Conservation (phyloP, 2,113 vertebrate genomes). For the Erythrocercus mccallii region DNA sequence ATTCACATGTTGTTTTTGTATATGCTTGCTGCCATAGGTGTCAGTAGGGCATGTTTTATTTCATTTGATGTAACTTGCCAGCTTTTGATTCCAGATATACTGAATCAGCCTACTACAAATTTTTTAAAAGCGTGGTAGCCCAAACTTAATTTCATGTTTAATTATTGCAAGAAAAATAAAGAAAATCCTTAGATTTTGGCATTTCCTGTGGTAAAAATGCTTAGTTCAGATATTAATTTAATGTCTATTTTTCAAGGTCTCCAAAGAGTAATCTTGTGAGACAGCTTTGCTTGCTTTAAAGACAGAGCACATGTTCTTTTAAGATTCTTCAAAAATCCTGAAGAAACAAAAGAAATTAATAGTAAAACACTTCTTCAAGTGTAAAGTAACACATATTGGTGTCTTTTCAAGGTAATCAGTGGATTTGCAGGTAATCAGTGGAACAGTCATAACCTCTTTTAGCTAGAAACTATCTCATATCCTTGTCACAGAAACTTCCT, state of each 20-base stretch:
- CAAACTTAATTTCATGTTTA: neutral
- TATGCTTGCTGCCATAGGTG: neutral
- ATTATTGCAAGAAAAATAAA: neutral
- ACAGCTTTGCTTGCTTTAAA: neutral
- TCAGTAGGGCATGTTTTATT: neutral
- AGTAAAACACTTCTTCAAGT: neutral
- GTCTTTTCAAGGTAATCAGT: neutral
- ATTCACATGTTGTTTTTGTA: neutral
- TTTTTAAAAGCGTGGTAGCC: neutral
- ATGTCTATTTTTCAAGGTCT: neutral
- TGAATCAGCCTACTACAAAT: neutral
- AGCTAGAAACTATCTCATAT: neutral
- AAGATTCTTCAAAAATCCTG: neutral
- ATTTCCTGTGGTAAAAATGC: neutral
- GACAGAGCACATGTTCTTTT: neutral
- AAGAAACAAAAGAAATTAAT: neutral
- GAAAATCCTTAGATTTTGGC: neutral
- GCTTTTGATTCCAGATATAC: neutral
- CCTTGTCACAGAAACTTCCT: neutral
- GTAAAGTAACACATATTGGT: neutral
- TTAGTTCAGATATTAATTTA: neutral
- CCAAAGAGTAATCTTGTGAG: neutral
- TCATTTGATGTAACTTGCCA: neutral
- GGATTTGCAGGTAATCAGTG: neutral
- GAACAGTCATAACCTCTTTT: neutral